Conservation (phyloP, 92 coral and sea anemone species). For the Nematostella vectensis region DNA sequence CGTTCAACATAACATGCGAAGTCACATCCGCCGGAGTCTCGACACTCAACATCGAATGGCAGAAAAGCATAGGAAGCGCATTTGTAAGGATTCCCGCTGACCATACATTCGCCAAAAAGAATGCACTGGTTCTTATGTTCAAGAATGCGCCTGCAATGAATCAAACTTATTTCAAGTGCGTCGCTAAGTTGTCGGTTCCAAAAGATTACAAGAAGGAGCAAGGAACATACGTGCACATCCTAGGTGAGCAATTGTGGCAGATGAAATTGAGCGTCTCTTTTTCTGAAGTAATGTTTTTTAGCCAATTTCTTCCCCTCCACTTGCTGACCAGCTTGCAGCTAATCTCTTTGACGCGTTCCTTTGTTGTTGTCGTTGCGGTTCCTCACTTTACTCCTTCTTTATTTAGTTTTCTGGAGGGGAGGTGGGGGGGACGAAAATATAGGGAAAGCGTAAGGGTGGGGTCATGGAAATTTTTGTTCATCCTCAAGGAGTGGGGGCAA, state of each 20-base stretch:
- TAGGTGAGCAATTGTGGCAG: background rate
- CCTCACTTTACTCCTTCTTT: too few species aligned
- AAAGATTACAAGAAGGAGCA: background rate
- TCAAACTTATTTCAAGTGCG: constrained; percentile 4
- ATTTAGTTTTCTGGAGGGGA: background rate
- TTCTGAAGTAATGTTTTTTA: too few species aligned
- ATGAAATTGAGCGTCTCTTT: too few species aligned
- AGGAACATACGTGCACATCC: background rate
- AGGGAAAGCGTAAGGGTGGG: too few species aligned
- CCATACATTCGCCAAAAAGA: background rate
- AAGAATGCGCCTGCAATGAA: constrained; percentile 10
- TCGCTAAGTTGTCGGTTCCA: background rate
- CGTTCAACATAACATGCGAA: constrained; percentile 13
- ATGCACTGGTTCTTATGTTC: constrained; percentile 8
- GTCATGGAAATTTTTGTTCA: too few species aligned
- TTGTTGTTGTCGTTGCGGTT: too few species aligned
- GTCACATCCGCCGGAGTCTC: background rate
- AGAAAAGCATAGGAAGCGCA: background rate
- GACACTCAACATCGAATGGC: constrained; percentile 21
- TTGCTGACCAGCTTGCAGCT: background rate
- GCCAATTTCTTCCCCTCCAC: too few species aligned
- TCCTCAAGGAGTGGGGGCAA: too few species aligned
- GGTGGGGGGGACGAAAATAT: too few species aligned
- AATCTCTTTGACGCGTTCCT: background rate
- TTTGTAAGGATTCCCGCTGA: constrained; percentile 7